These are phyloP conservation scores for Sebastes nivosus DNA, from an alignment of 2,797 vertebrate genomes.

Conservation along the genomic window DNA sequence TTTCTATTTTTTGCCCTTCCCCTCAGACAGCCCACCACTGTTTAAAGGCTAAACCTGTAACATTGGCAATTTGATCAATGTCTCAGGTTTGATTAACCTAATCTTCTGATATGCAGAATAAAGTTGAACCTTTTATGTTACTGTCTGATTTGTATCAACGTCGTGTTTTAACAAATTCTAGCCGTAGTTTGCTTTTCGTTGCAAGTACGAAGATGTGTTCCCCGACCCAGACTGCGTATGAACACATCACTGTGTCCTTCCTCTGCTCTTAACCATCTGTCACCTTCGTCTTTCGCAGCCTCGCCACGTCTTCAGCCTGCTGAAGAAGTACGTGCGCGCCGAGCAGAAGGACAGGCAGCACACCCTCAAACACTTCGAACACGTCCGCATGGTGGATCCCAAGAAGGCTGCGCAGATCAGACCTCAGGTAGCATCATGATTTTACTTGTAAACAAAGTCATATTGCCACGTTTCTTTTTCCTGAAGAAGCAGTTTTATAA, in stretches of 20 bases:
- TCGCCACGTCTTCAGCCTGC: conserved; percentile 93
- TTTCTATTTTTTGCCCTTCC: not conserved
- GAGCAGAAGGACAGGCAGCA: conserved; percentile 99
- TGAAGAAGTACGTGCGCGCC: conserved; percentile 96
- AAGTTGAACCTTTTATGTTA: not conserved
- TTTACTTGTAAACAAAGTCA: rapidly evolving
- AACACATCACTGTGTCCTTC: not conserved
- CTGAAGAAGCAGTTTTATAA: not conserved
- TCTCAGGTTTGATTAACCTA: not conserved
- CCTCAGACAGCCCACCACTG: too few relatives aligned
- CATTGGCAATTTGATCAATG: not conserved
- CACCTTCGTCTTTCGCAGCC: conserved; percentile 80
- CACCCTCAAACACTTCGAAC: conserved; percentile 96
- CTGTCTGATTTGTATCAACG: not conserved
- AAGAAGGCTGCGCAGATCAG: conserved; percentile 98
- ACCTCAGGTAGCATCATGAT: conserved; percentile 82
- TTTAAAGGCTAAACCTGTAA: too few relatives aligned
- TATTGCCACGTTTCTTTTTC: not conserved
- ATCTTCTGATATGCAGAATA: not conserved
- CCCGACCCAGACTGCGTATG: not conserved
- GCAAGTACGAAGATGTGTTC: not conserved
- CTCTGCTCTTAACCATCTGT: not conserved
- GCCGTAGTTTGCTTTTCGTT: not conserved
- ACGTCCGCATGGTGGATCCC: conserved; percentile 96
- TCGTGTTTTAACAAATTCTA: not conserved